phyloP scores from a whole-genome alignment of 2,113 vertebrate species.

The Cariama cristata region DNA sequence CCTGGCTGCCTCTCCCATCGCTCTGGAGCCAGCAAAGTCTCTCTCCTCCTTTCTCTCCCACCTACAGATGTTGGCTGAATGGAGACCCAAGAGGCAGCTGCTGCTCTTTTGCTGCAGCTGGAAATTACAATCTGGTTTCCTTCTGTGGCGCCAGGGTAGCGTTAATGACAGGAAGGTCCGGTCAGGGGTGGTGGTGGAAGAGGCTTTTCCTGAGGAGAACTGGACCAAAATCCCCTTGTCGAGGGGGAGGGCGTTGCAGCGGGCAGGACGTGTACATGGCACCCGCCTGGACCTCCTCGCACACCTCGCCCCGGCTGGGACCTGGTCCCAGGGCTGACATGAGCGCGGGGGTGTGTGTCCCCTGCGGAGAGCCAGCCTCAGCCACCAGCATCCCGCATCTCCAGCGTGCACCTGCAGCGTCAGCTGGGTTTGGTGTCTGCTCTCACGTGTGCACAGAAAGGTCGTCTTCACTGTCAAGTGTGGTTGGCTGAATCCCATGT shows the following conservation, averaged over 20 bases:
- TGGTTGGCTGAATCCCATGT: neutral
- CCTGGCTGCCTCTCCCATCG: neutral
- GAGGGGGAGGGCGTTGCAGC: neutral
- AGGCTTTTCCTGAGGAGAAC: neutral
- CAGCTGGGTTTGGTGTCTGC: neutral
- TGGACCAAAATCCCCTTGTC: neutral
- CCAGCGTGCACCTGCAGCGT: neutral
- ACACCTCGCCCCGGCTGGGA: neutral
- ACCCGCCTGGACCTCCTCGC: neutral
- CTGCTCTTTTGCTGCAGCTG: neutral
- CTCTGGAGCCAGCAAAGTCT: neutral
- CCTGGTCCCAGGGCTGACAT: fast-evolving
- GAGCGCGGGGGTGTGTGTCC: neutral
- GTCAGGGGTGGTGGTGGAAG: neutral
- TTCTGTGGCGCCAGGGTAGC: neutral
- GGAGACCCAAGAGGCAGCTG: neutral
- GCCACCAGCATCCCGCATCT: neutral
- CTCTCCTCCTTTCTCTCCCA: neutral
- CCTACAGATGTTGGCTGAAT: neutral
- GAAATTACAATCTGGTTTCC: neutral
- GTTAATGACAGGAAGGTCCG: neutral
- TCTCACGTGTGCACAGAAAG: neutral
- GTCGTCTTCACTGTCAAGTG: neutral
- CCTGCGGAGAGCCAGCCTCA: neutral
- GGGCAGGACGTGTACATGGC: neutral